Evolutionary conservation across 2,113 vertebrate genomes (phyloP).

Genomic region (Silurus glanis): DNA sequence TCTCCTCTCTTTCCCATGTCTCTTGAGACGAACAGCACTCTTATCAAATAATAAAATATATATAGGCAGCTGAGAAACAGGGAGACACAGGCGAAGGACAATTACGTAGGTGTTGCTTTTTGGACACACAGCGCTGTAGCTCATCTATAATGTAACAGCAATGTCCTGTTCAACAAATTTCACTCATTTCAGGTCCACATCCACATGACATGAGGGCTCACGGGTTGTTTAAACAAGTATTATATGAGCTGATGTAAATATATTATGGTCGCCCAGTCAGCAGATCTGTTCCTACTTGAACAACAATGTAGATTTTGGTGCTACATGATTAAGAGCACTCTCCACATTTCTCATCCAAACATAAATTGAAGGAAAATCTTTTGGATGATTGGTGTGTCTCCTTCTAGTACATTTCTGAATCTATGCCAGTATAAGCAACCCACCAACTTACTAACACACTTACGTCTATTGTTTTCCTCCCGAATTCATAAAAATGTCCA

Average conservation of each 20-base stretch:
- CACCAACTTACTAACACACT: not conserved
- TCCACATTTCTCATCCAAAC: not conserved
- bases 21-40: slow-evolving; percentile 16
- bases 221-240: not conserved
- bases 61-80: slow-evolving; percentile 2
- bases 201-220: not conserved
- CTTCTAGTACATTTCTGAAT: not conserved
- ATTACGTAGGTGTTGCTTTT: not conserved
- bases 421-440: not conserved
- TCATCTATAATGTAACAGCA: slow-evolving; percentile 43
- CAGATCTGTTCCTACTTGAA: not conserved
- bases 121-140: slow-evolving; percentile 13
- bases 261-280: not conserved
- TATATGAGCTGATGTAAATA: not conserved
- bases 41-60: slow-evolving; percentile 26
- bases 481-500: not conserved
- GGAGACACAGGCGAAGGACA: slow-evolving; percentile 27
- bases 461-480: not conserved
- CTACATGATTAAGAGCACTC: not conserved
- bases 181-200: slow-evolving; percentile 12
- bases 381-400: not conserved
- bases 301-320: not conserved
- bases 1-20: slow-evolving; percentile 7
- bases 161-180: slow-evolving; percentile 36
- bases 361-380: not conserved